Evolutionary conservation across 2,888 invertebrate genomes (phyloP).

Genomic region (Drosophila quinaria): DNA sequence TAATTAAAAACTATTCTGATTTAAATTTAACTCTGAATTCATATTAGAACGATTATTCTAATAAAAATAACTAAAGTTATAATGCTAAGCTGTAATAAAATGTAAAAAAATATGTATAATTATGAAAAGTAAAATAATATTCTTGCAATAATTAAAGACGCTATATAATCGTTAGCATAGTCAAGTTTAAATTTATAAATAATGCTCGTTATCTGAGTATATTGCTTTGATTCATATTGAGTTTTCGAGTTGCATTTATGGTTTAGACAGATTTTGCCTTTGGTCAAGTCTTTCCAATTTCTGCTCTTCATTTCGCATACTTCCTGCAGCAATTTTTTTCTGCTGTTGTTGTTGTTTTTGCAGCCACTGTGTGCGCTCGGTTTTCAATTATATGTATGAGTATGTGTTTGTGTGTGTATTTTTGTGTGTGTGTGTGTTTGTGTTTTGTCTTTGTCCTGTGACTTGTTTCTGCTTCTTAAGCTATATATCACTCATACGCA

Average conservation of each 20-base stretch:
- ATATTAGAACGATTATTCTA: too few species aligned
- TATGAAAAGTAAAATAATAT: too few species aligned
- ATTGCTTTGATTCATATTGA: constrained; percentile 4
- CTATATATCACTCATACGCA: constrained; percentile 80
- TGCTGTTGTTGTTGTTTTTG: constrained; percentile 18
- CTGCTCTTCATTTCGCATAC: constrained; percentile 21
- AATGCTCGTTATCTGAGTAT: not conserved
- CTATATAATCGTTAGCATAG: constrained; percentile 1
- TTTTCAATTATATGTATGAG: constrained; percentile 61
- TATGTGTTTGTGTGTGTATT: constrained; percentile 23
- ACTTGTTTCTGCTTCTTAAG: constrained; percentile 56
- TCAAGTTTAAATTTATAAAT: not conserved
- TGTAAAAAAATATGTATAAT: too few species aligned
- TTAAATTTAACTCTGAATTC: too few species aligned
- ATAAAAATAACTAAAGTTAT: too few species aligned
- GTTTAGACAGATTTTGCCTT: constrained; percentile 56
- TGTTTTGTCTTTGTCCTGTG: constrained; percentile 40
- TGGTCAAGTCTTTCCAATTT: constrained; percentile 48
- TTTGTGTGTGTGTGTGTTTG: constrained; percentile 18
- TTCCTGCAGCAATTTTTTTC: constrained; percentile 25
- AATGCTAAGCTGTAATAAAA: too few species aligned
- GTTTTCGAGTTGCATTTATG: constrained; percentile 52
- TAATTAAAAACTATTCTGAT: too few species aligned
- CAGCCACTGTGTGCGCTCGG: constrained; percentile 34
- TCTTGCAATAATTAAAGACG: too few species aligned